Percentiles rank a stretch among this genome's conserved stretches.
phyloP scores from a whole-genome alignment of 2,113 vertebrate species.

The Coregonus clupeaformis region DNA sequence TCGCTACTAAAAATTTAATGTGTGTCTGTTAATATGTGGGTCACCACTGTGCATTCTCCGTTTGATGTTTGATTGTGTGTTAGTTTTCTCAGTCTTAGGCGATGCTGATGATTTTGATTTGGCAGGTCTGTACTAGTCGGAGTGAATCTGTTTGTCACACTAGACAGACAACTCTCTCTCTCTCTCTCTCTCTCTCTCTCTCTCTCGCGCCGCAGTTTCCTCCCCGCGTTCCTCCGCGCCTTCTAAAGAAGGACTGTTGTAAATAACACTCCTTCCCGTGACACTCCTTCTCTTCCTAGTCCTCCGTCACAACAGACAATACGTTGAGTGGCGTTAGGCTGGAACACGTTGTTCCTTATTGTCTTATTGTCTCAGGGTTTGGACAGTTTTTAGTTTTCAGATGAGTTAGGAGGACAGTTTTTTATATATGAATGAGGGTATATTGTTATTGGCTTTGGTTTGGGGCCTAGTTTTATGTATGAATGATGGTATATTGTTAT shows the following conservation, averaged over 20 bases:
- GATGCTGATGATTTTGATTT: conserved; percentile 28
- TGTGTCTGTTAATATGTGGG: too few relatives aligned
- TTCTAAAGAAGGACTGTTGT: conserved; percentile 36
- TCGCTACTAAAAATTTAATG: too few relatives aligned
- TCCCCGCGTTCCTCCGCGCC: conserved; percentile 31
- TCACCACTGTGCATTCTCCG: neutral
- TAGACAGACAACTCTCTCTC: neutral
- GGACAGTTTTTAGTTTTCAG: conserved; percentile 39
- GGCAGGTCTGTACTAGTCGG: conserved; percentile 19
- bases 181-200: conserved; percentile 21
- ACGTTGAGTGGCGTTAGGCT: conserved; percentile 41
- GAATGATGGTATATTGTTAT: too few relatives aligned
- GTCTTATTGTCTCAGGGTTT: conserved; percentile 37
- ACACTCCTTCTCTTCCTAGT: conserved; percentile 3
- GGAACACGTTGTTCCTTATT: conserved; percentile 39
- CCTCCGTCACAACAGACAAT: too few relatives aligned
- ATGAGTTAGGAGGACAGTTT: conserved; percentile 43
- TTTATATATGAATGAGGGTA: too few relatives aligned
- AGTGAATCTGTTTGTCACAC: too few relatives aligned
- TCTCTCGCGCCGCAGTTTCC: conserved; percentile 18
- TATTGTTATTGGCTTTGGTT: too few relatives aligned
- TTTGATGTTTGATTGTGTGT: neutral
- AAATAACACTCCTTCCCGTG: conserved; percentile 8
- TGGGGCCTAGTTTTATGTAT: too few relatives aligned
- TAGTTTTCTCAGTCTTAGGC: neutral